phyloP scores from a whole-genome alignment of 2,797 vertebrate genomes.

The Salmo trutta region DNA sequence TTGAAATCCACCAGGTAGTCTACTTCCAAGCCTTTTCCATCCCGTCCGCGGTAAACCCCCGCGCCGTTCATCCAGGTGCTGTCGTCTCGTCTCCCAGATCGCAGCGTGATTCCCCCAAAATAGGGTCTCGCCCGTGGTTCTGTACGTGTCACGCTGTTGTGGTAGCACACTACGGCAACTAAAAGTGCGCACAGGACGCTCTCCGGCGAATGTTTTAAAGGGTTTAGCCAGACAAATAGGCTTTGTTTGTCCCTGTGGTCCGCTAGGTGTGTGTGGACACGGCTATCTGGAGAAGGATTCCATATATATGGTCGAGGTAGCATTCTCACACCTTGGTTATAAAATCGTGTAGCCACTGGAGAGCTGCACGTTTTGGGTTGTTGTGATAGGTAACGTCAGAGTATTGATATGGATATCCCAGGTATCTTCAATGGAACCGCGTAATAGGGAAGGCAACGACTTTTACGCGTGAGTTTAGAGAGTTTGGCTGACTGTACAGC shows the following conservation, averaged over 20 bases:
- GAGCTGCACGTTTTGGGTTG: background rate
- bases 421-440: background rate
- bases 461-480: constrained; percentile 51
- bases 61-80: constrained; percentile 42
- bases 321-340: background rate
- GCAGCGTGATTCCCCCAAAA: background rate
- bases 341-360: constrained; percentile 20
- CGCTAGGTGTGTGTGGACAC: constrained; percentile 71
- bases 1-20: background rate
- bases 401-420: background rate
- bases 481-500: background rate
- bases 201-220: constrained; percentile 10
- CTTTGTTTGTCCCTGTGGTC: constrained; percentile 53
- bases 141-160: constrained; percentile 20
- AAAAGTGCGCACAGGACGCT: constrained; percentile 6
- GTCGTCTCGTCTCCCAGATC: constrained; percentile 23
- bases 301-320: constrained; percentile 17
- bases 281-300: constrained; percentile 55
- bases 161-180: constrained; percentile 7
- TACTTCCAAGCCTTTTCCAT: background rate
- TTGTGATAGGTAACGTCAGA: background rate
- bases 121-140: background rate
- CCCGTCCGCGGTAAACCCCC: background rate
- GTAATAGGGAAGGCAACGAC: background rate
- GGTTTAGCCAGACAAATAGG: constrained; percentile 9